Conservation (phyloP, 2,888 invertebrate genomes). For the Tricholauxania praeusta region DNA sequence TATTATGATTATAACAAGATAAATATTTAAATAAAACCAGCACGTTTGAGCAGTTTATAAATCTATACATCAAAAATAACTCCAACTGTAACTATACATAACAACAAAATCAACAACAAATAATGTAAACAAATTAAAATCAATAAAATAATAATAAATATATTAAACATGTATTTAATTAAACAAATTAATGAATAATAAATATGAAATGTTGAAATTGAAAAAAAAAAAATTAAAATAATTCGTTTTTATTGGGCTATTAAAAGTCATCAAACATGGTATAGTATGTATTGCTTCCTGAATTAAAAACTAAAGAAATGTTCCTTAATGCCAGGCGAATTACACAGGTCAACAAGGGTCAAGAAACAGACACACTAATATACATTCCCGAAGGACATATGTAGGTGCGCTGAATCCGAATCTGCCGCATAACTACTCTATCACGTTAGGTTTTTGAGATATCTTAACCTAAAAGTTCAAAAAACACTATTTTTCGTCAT, state of each 20-base stretch:
- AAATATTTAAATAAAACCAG: neutral
- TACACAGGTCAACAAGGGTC: no score
- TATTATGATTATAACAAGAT: neutral
- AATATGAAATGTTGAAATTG: constrained; percentile 29
- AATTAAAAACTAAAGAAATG: no score
- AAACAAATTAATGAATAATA: neutral
- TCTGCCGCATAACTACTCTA: no score
- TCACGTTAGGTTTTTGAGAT: no score
- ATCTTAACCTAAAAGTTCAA: no score
- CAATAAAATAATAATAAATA: neutral
- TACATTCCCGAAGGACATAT: no score
- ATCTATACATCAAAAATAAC: constrained; percentile 18
- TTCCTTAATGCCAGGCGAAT: no score
- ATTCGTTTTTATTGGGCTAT: neutral
- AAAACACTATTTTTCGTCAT: no score
- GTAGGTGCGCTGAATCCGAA: no score
- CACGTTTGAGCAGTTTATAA: constrained; percentile 14
- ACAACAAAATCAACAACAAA: constrained; percentile 5
- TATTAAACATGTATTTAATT: constrained; percentile 12
- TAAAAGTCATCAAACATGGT: neutral
- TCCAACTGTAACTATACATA: constrained; percentile 4
- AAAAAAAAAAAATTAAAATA: constrained; percentile 7
- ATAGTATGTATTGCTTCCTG: no score
- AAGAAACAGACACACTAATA: no score
- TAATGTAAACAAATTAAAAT: constrained; percentile 16